Evolutionary conservation across 2,888 invertebrate species (phyloP).

Genomic region (Lepidocyrtoides sp.): DNA sequence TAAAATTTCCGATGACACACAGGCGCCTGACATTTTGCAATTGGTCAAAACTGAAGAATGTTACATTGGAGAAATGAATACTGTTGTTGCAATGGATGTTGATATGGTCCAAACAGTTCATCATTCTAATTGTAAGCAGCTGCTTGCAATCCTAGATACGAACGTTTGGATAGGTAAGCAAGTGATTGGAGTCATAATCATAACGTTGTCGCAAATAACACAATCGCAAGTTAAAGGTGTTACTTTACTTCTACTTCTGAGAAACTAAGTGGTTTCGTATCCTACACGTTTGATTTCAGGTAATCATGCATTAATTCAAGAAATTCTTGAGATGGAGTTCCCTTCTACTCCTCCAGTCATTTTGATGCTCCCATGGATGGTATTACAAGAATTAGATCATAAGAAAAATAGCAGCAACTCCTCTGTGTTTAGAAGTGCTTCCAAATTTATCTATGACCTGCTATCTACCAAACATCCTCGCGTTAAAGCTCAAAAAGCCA

Average conservation of each 20-base stretch:
- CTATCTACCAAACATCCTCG: slow-evolving; percentile 80
- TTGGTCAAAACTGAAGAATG: slow-evolving; percentile 40
- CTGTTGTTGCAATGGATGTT: slow-evolving; percentile 62
- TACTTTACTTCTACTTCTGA: background rate
- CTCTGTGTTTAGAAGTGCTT: slow-evolving; percentile 43
- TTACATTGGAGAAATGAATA: background rate
- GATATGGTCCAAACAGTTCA: slow-evolving; percentile 37
- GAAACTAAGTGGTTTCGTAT: background rate
- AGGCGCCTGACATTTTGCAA: slow-evolving; percentile 66
- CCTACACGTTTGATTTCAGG: slow-evolving; percentile 45
- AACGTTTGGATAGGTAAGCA: slow-evolving; percentile 83
- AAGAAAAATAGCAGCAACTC: background rate
- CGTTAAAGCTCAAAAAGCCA: slow-evolving; percentile 82
- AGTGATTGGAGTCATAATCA: background rate
- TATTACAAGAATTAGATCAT: slow-evolving; percentile 84
- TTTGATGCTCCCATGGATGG: slow-evolving; percentile 85
- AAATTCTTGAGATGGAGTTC: slow-evolving; percentile 78
- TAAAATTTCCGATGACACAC: background rate
- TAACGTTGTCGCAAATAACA: background rate
- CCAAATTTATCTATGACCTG: slow-evolving; percentile 79
- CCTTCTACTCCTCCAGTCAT: background rate
- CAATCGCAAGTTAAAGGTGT: background rate
- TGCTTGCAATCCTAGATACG: slow-evolving; percentile 82
- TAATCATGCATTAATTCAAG: slow-evolving; percentile 47
- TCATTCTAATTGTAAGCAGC: background rate